Percentiles rank a stretch among this genome's conserved stretches.
Evolutionary conservation across 2,113 vertebrate species (phyloP).

Genomic region (Pedetes capensis): DNA sequence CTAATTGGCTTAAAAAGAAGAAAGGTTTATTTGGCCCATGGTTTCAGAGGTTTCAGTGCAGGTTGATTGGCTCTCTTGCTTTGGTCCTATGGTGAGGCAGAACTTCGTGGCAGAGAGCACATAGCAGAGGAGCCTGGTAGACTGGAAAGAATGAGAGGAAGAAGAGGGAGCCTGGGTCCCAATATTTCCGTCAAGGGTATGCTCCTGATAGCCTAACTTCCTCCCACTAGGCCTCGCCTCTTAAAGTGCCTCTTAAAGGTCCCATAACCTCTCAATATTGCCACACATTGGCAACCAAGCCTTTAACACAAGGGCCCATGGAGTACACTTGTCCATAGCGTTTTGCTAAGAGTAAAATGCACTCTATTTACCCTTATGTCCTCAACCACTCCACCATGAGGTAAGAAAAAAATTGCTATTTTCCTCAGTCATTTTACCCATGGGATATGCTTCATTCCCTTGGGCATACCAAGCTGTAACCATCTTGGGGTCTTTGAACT

Average conservation of each 20-base stretch:
- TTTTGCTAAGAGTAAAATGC: background rate
- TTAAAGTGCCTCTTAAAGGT: background rate
- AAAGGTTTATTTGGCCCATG: background rate
- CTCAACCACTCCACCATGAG: background rate
- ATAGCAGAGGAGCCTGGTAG: background rate
- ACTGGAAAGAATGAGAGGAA: background rate
- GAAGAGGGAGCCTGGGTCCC: too few relatives aligned
- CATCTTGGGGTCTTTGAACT: background rate
- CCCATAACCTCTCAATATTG: background rate
- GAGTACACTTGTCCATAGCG: background rate
- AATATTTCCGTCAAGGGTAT: background rate
- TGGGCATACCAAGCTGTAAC: background rate
- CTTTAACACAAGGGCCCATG: background rate
- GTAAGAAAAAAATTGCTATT: accelerated
- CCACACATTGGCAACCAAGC: background rate
- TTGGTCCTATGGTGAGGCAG: background rate
- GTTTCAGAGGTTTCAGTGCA: background rate
- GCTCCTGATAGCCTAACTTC: background rate
- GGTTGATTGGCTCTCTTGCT: background rate
- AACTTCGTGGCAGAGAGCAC: background rate
- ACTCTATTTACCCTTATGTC: accelerated
- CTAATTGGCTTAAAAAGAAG: background rate
- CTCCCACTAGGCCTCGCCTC: background rate
- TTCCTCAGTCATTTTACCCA: too few relatives aligned
- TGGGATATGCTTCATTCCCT: background rate